These are phyloP conservation scores for Taenioides sp. DNA, from an alignment of 2,797 vertebrate genomes.

Conservation along the genomic window DNA sequence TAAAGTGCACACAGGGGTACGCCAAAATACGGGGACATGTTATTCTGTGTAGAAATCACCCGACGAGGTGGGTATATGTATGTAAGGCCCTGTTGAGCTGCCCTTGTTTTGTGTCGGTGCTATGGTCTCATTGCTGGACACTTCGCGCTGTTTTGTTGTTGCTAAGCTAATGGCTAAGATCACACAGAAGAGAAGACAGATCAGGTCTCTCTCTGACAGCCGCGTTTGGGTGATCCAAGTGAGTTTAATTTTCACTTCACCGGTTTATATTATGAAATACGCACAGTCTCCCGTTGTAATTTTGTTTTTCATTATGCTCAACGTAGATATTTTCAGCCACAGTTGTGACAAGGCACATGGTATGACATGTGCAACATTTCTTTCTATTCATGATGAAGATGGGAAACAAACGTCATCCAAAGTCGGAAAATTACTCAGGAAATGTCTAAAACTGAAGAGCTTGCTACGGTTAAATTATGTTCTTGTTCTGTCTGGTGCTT, in stretches of 20 bases:
- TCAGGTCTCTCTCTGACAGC: neutral
- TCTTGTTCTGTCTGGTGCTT: neutral
- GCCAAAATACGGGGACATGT: neutral
- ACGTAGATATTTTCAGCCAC: neutral
- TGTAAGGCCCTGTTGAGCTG: neutral
- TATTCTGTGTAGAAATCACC: neutral
- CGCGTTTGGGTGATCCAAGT: neutral
- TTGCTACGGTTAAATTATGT: neutral
- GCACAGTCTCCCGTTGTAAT: neutral
- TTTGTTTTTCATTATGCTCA: neutral
- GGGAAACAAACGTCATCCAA: neutral
- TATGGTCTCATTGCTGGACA: neutral
- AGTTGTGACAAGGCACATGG: conserved; percentile 1
- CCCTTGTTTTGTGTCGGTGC: neutral
- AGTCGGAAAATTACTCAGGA: neutral
- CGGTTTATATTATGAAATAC: neutral
- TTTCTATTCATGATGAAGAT: neutral
- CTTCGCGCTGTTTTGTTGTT: conserved; percentile 20
- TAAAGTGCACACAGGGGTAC: neutral
- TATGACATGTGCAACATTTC: neutral
- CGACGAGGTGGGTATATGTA: neutral
- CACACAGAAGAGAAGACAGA: neutral
- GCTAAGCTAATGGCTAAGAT: conserved; percentile 53
- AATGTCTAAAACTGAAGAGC: neutral
- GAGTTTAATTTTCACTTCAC: neutral